Base-by-base conservation (phyloP, 1,140 invertebrate species). In the Apolygus lucorum region DNA sequence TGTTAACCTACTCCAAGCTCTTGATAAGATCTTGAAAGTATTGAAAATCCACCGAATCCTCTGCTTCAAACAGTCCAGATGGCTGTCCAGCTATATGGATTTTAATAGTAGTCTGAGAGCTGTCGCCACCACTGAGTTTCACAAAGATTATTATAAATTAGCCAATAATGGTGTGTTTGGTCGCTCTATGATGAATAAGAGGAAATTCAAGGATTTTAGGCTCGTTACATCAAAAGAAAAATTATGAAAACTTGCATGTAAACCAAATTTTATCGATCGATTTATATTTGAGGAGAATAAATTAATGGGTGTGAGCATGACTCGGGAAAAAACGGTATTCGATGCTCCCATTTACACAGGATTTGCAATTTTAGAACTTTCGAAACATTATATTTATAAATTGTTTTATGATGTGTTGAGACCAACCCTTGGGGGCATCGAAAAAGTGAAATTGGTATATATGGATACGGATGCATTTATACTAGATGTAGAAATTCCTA, bases 161-260 rank as follows among this genome's bases (percentile, higher is more conserved):
- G 34, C 8, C 34, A 49, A 49, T 11, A 49, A 49, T 49, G 17
- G 34, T 21, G 63, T 17, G 62, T 28, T 28, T 68, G 63, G 52
- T 71, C 70, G 8, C 70, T 62, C 25, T 71, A 71, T 1, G 34
- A 24, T 17, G 68, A 28, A 27, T 63, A 28, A 13, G 52, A 27
- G 11, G 54, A 59, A 14, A 63, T 34, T 1, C n/a, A 13, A 14
- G n/a, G 27, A 42, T 67, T 28, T 22, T 4, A 49, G 17, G 34
- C 17, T 49, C 34, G 34, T 17, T 17, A 49, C 34, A 8, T 11
- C 8, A 8, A 17, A 49, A 49, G 17, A 49, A 49, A 8, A 49
- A 17, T 49, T 49, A 11, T 49, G 8, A 49, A 49, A 49, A 49
- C 17, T 49, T 8, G 34, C 17, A 49, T 11, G 17, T 11, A 49